Conservation (phyloP, 1,140 invertebrate genomes). For the Patella vulgata region DNA sequence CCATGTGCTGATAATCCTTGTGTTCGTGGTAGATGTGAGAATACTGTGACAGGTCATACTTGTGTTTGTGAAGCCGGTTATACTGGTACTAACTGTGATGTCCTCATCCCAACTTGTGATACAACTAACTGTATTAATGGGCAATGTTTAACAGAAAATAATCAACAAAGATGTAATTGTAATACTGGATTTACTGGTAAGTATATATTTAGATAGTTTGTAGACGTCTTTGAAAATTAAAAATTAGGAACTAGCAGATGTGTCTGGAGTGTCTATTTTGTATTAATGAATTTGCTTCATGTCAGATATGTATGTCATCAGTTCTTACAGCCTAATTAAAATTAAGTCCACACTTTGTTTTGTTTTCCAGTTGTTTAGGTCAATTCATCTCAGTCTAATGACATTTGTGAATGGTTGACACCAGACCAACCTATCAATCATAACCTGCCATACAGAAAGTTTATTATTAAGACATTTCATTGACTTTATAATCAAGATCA, state of each 20-base stretch:
- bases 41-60: constrained; percentile 66
- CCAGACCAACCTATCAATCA: too few species aligned
- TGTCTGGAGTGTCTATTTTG: not conserved
- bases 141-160: constrained; percentile 22
- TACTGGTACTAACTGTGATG: constrained; percentile 54
- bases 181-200: constrained; percentile 72
- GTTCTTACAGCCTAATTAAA: not conserved
- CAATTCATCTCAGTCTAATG: not conserved
- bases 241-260: not conserved
- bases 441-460: too few species aligned
- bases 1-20: constrained; percentile 71
- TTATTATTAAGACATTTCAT: too few species aligned
- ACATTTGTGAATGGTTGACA: too few species aligned
- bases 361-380: not conserved
- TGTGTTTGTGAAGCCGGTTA: constrained; percentile 46
- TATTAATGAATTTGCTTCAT: not conserved
- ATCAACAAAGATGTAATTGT: constrained; percentile 33
- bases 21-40: constrained; percentile 87
- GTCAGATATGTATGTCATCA: not conserved
- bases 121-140: constrained; percentile 78
- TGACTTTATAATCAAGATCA: too few species aligned
- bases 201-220: not conserved
- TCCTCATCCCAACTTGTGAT: constrained; percentile 40
- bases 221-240: not conserved
- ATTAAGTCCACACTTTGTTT: not conserved